These are phyloP conservation scores for Papilio dardanus DNA, from an alignment of 1,140 invertebrate genomes.

Conservation along the genomic window DNA sequence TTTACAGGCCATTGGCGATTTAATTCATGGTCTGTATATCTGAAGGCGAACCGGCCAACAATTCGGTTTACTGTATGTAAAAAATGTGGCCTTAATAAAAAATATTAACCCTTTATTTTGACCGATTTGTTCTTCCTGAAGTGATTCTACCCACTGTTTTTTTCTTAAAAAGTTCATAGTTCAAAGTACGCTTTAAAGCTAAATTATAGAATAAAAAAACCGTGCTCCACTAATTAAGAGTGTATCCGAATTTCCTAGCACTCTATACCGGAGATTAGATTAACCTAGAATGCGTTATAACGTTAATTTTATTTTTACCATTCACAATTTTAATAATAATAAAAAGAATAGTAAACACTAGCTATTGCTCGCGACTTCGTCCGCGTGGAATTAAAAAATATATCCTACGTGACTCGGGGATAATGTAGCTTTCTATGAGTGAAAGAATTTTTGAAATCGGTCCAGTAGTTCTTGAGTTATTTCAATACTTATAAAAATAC, in stretches of 20 bases:
- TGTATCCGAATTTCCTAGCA: slow-evolving; percentile 7
- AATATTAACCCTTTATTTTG: no score
- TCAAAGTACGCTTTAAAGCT: background rate
- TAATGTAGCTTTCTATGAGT: no score
- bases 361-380: no score
- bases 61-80: background rate
- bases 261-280: background rate
- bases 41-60: background rate
- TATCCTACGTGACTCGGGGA: no score
- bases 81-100: background rate
- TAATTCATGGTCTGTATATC: background rate
- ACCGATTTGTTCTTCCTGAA: background rate
- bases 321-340: background rate
- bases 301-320: background rate
- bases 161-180: no score
- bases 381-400: no score
- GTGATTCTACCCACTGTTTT: background rate
- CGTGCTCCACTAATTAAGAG: slow-evolving; percentile 3
- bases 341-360: no score
- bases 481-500: no score
- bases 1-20: background rate
- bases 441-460: slow-evolving; percentile 8
- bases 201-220: background rate
- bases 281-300: slow-evolving; percentile 9
- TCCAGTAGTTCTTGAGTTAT: no score